Conservation (phyloP, 2,113 vertebrate species). For the Pelusios castaneus region DNA sequence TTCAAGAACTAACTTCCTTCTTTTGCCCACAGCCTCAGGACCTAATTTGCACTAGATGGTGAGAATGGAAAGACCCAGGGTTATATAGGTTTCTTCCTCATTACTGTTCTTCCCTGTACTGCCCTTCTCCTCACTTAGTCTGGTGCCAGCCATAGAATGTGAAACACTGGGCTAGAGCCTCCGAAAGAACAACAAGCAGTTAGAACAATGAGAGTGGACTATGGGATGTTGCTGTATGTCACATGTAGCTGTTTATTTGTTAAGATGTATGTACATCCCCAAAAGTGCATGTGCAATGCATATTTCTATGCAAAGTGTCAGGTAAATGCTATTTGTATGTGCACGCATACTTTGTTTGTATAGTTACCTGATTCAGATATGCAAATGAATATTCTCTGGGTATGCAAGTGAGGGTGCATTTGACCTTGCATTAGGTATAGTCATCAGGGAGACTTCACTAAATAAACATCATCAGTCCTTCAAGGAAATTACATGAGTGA, state of each 20-base stretch:
- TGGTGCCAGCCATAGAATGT: accelerated
- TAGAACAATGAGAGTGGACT: neutral
- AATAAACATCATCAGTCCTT: neutral
- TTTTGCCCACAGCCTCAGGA: neutral
- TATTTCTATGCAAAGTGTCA: neutral
- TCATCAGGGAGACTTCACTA: neutral
- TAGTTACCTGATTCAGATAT: neutral
- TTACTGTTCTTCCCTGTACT: neutral
- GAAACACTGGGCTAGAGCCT: neutral
- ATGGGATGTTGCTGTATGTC: neutral
- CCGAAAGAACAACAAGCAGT: neutral
- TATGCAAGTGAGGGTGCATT: neutral
- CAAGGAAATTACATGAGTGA: accelerated
- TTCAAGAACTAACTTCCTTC: neutral
- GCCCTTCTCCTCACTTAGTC: neutral
- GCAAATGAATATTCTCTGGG: neutral
- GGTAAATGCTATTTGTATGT: neutral
- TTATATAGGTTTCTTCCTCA: neutral
- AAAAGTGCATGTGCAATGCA: neutral
- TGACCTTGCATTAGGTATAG: neutral
- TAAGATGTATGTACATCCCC: neutral
- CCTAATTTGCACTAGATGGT: neutral
- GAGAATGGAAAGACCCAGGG: neutral
- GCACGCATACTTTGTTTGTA: neutral
- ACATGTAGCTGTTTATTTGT: neutral